Evolutionary conservation across 2,113 vertebrate genomes (phyloP).

Genomic region (Phaethon lepturus): DNA sequence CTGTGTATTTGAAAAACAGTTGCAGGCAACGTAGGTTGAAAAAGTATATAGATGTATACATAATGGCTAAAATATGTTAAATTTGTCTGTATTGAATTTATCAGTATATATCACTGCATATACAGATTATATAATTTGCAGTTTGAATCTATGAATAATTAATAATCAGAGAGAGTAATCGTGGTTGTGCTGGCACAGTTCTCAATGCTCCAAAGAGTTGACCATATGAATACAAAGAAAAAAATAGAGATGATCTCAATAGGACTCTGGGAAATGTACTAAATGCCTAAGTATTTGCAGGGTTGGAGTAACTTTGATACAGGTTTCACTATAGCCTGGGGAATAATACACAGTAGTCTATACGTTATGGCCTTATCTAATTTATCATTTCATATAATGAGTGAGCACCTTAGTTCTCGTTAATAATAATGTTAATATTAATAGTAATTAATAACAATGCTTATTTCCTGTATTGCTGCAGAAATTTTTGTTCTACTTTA

Average conservation of each 20-base stretch:
- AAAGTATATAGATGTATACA: neutral
- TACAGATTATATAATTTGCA: neutral
- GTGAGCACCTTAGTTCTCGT: neutral
- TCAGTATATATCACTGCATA: neutral
- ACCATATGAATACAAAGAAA: neutral
- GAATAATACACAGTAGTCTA: neutral
- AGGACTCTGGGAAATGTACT: neutral
- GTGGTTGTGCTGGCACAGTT: neutral
- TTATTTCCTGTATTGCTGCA: neutral
- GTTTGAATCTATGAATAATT: neutral
- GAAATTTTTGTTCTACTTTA: neutral
- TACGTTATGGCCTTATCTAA: neutral
- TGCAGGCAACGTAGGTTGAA: neutral
- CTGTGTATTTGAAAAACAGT: neutral
- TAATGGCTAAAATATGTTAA: neutral
- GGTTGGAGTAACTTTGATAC: neutral
- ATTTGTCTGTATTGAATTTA: neutral
- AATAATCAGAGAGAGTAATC: neutral
- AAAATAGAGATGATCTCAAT: neutral
- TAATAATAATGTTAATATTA: neutral
- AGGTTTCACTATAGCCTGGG: neutral
- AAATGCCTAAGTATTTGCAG: neutral
- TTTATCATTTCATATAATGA: neutral
- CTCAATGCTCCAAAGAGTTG: neutral
- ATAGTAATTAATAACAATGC: neutral